A percentile compares a stretch with the other conserved stretches of the same genome.
Evolutionary conservation across 53 echinoderm and acorn worm species (phyloP).

Genomic region (Echinometra lucunter): DNA sequence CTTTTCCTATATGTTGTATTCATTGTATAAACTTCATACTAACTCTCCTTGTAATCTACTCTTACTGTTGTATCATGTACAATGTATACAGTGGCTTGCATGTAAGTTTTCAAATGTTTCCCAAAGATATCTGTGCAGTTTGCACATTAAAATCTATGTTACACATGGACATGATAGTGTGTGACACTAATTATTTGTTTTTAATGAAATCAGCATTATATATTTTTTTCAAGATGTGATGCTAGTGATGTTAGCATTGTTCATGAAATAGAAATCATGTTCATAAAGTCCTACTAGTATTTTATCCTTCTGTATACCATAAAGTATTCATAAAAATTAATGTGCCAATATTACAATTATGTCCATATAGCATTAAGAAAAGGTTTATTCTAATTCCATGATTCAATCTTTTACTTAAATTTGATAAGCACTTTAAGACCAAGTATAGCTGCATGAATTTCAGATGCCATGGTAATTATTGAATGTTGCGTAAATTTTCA

Average conservation of each 20-base stretch:
- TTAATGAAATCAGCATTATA: background rate
- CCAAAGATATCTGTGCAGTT: constrained; percentile 7
- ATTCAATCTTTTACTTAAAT: background rate
- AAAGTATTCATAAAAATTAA: constrained; percentile 7
- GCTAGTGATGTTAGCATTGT: background rate
- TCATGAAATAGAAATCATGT: background rate
- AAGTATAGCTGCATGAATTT: background rate
- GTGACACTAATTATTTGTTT: background rate
- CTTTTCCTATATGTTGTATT: background rate
- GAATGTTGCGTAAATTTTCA: background rate
- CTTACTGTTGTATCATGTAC: background rate
- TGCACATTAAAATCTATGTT: background rate
- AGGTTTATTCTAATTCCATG: background rate
- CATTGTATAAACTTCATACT: constrained; percentile 14
- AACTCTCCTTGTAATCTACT: background rate
- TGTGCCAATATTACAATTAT: background rate
- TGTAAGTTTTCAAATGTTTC: background rate
- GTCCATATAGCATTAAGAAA: background rate
- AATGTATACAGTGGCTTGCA: background rate
- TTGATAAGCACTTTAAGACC: background rate
- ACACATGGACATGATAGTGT: background rate
- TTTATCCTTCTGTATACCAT: background rate
- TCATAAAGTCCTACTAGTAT: background rate
- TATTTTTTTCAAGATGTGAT: background rate
- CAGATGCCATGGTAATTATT: background rate